phyloP scores from a whole-genome alignment of 2,113 vertebrate genomes.

The Trochalopteron elliotii region DNA sequence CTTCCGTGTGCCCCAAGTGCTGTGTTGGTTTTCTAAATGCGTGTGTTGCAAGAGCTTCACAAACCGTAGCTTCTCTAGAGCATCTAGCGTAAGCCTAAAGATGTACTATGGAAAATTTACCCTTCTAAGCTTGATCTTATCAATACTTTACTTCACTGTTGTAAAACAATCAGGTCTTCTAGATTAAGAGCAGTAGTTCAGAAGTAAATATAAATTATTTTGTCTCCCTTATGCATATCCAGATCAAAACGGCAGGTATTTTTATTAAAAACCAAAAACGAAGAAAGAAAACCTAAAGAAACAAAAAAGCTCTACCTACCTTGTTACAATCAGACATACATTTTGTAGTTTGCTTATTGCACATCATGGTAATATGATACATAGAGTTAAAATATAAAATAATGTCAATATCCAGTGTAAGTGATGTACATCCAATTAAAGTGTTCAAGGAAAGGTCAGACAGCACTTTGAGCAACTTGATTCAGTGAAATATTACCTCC shows the following conservation, averaged over 20 bases:
- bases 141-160: not conserved
- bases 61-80: not conserved
- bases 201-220: not conserved
- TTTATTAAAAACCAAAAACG: not conserved
- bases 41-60: not conserved
- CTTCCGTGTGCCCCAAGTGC: not conserved
- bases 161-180: not conserved
- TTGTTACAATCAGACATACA: not conserved
- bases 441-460: not conserved
- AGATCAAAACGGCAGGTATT: not conserved
- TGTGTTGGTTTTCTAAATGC: not conserved
- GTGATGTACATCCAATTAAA: not conserved
- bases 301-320: not conserved
- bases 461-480: not conserved
- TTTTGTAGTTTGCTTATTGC: not conserved
- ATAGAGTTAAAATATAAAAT: not conserved
- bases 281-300: not conserved
- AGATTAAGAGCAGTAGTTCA: not conserved
- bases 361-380: not conserved
- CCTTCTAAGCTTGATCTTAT: not conserved
- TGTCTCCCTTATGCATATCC: not conserved
- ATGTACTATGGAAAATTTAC: not conserved
- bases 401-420: not conserved
- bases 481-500: not conserved
- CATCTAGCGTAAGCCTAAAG: not conserved